phyloP scores from a whole-genome alignment of 2,888 invertebrate species.

The Pollenia angustigena region DNA sequence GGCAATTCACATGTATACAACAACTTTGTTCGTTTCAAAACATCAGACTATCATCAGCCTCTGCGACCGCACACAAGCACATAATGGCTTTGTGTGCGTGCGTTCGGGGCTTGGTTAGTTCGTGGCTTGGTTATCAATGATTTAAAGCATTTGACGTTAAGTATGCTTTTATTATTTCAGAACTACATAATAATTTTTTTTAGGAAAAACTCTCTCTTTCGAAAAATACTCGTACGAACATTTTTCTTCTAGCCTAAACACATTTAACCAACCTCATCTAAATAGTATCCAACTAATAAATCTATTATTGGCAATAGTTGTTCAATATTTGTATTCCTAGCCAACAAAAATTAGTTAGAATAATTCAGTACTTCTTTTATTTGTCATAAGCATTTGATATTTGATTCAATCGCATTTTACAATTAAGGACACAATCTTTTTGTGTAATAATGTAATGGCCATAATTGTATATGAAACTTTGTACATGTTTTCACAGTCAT shows the following conservation, averaged over 20 bases:
- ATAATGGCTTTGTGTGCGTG: too few relatives aligned
- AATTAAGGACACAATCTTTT: constrained; percentile 60
- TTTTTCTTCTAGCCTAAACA: constrained; percentile 24
- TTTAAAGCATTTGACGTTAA: too few relatives aligned
- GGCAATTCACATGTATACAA: too few relatives aligned
- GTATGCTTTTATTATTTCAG: too few relatives aligned
- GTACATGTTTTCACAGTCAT: constrained; percentile 74
- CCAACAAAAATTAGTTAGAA: constrained; percentile 60
- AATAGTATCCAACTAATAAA: constrained; percentile 67
- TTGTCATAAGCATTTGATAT: constrained; percentile 24
- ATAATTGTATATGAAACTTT: constrained; percentile 62
- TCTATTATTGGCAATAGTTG: constrained; percentile 66
- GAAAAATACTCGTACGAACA: background rate
- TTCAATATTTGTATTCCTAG: constrained; percentile 18
- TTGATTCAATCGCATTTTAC: constrained; percentile 54
- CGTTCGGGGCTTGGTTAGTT: too few relatives aligned
- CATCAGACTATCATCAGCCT: too few relatives aligned
- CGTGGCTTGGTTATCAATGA: too few relatives aligned
- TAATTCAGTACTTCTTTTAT: constrained; percentile 1
- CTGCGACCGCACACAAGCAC: too few relatives aligned
- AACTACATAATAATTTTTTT: too few relatives aligned
- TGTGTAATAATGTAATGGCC: constrained; percentile 57
- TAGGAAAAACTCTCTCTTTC: too few relatives aligned
- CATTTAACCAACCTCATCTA: constrained; percentile 16
- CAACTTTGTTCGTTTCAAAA: too few relatives aligned